These are phyloP conservation scores for Drosophila macrospina DNA, from an alignment of 2,888 invertebrate species.

Conservation along the genomic window DNA sequence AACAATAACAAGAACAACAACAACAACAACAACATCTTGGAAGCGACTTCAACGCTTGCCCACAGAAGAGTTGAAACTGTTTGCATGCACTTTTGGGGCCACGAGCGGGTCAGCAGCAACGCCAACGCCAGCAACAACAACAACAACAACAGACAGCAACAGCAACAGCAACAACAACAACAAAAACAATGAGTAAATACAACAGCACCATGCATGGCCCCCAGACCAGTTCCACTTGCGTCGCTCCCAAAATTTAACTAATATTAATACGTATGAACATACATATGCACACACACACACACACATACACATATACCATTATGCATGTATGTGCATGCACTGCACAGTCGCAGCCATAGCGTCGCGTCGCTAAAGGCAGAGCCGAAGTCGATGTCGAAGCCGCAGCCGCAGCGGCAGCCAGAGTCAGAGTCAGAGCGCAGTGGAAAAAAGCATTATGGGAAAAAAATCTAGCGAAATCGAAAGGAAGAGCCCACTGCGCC, in stretches of 20 bases:
- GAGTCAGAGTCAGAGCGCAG: slow-evolving; percentile 16
- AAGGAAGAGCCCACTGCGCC: slow-evolving; percentile 83
- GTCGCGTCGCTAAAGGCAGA: slow-evolving; percentile 15
- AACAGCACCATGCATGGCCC: slow-evolving; percentile 52
- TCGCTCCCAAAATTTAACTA: slow-evolving; percentile 80
- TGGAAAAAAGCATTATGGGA: slow-evolving; percentile 81
- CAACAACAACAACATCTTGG: slow-evolving; percentile 53
- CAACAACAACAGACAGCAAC: slow-evolving; percentile 53
- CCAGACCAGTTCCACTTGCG: slow-evolving; percentile 81
- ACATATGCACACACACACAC: not conserved
- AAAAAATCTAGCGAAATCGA: slow-evolving; percentile 84
- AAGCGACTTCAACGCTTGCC: slow-evolving; percentile 69
- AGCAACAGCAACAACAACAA: slow-evolving; percentile 37
- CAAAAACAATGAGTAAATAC: slow-evolving; percentile 27
- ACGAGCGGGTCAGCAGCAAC: slow-evolving; percentile 78
- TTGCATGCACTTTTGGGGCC: slow-evolving; percentile 80
- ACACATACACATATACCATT: not conserved
- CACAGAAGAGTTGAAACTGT: slow-evolving; percentile 54
- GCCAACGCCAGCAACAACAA: slow-evolving; percentile 49
- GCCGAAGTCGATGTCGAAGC: slow-evolving; percentile 2
- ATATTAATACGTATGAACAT: slow-evolving; percentile 43
- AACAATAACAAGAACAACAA: slow-evolving; percentile 49
- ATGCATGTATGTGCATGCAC: slow-evolving; percentile 7
- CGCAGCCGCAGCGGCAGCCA: slow-evolving; percentile 3
- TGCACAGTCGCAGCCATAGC: slow-evolving; percentile 17